Base-by-base conservation (phyloP, 2,888 invertebrate genomes). In the Conchocele bisecta region DNA sequence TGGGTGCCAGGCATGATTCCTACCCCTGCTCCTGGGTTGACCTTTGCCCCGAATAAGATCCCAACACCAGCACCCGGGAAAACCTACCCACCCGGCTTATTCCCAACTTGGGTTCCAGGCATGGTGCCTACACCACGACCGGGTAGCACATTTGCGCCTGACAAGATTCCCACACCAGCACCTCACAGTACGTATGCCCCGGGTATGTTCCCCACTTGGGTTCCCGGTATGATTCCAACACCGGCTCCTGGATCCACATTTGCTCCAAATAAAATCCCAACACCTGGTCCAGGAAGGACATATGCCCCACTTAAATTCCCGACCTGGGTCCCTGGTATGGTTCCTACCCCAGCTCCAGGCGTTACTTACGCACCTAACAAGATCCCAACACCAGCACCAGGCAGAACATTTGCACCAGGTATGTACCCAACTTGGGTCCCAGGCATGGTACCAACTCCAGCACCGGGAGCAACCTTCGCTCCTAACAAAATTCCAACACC, bases 51-150 rank as follows among this genome's bases (percentile, higher is more conserved):
- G 46, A n/a, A 42, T 33, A 66, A 51, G 65, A 44, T 56, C 11
- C 79, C 79, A 51, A 79, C 79, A 7, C 73, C 74, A 56, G 64
- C 57, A 26, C 76, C 72, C 51, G 72, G 68, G 24, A 15, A n/a
- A 3, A 75, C 75, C 22, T 81, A 44, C 39, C 61, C 59, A 26
- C 79, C 82, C 24, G 63, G 57, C 3, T 20, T 50, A 22, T 71
- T 60, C 48, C 79, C 76, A n/a, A 79, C 79, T n/a, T 70, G 60
- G 41, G 61, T 67, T 28, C 69, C 75, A 53, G 65, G 77, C 11
- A 68, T 77, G 60, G 69, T 69, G 26, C 81, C 82, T 54, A 82
- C 82, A 60, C 79, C 79, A 44, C 67, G 69, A 13, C 79, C 79
- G 53, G 75, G 75, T 13, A 31, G 56, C 11, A 79, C 82, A 33